phyloP scores from a whole-genome alignment of 1,140 invertebrate genomes.

The Psilanteris sp. region DNA sequence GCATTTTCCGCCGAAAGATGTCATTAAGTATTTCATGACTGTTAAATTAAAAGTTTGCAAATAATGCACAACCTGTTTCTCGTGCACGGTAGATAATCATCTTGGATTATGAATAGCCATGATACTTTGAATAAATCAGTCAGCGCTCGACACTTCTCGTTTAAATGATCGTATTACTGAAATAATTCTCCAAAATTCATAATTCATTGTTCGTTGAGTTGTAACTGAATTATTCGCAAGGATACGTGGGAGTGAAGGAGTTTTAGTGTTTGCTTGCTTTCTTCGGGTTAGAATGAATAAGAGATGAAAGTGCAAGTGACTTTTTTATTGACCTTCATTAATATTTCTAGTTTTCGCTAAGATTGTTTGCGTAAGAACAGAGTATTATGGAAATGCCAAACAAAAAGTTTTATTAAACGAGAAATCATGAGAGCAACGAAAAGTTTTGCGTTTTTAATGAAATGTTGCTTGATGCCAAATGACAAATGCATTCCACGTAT shows the following conservation, averaged over 20 bases:
- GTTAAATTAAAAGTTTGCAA: conserved; percentile 27
- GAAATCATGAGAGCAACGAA: no score
- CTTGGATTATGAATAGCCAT: conserved; percentile 3
- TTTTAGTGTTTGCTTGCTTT: conserved; percentile 4
- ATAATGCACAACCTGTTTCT: not conserved
- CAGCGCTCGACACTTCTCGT: conserved; percentile 7
- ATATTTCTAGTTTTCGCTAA: not conserved
- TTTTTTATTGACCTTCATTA: conserved; percentile 18
- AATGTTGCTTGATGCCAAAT: no score
- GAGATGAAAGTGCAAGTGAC: conserved; percentile 6
- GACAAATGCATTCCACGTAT: no score
- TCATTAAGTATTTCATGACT: conserved; percentile 18
- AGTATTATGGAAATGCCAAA: not conserved
- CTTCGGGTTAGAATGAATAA: conserved; percentile 12
- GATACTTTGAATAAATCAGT: conserved; percentile 26
- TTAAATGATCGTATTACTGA: conserved; percentile 28
- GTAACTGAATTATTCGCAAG: conserved; percentile 20
- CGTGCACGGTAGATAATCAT: not conserved
- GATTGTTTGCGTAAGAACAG: not conserved
- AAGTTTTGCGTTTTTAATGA: no score
- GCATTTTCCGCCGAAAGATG: conserved; percentile 8
- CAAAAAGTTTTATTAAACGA: not conserved
- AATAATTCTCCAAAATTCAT: conserved; percentile 24
- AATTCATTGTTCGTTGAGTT: conserved; percentile 13
- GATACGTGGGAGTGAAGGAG: not conserved